Base-by-base conservation (phyloP, 2,113 vertebrate species). In the Leuciscus idus region DNA sequence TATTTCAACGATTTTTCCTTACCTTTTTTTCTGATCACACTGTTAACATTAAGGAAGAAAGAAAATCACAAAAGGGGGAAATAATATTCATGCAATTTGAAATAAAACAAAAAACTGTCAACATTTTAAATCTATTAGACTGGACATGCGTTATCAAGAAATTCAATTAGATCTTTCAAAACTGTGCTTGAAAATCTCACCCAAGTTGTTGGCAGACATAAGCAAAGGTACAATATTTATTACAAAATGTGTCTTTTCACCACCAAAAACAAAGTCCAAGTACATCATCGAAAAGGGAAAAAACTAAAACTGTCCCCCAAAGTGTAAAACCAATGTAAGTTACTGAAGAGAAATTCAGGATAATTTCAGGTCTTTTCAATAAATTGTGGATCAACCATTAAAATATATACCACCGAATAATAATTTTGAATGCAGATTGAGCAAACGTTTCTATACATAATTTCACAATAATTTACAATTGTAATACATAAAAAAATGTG, bases 401-500 rank as follows among this genome's bases (percentile, higher is more conserved):
- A 70, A 81, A 79, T 26, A 52, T 26, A 62, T 82, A 55, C 28
- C 39, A 61, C 17, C 80, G 30, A 36, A 57, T 4, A 82, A 78
- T 62, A 72, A 50, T 70, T 61, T 19, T 76, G 15, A 87, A 21
- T 85, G 52, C 26, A 84, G 57, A 48, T 52, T 76, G 23, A 66
- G 6, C 23, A 74, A 76, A 76, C 8, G 52, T 72, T 64, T 64
- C 81, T 90, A 74, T 89, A 80, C 66, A 79, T 55, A 46, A 74
- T 79, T 52, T 33, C 61, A 86, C 81, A 86, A 68, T 81, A 86
- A 73, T 72, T 59, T 85, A 87, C 59, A 78, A 80, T 13, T 81
- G 30, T 11, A 85, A 66, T 36, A 81, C 46, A 86, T 50, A 66
- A 48, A 83, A 83, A 57, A 81, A 81, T 3, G 30, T 33, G 78